These are phyloP conservation scores for Onychomys arenicola DNA, from an alignment of 2,797 vertebrate species.

Conservation along the genomic window DNA sequence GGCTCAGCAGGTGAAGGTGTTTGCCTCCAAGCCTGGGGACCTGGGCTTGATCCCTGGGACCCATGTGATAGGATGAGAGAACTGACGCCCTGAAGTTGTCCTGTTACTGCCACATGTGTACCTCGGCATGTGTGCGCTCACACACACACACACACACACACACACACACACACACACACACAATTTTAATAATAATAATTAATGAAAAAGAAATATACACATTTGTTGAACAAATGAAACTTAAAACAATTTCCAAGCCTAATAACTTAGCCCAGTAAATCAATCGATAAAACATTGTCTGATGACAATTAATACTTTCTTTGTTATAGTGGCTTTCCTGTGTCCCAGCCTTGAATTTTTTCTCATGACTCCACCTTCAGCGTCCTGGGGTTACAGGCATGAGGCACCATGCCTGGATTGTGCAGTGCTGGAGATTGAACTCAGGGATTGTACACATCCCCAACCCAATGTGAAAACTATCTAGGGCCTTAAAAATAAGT, in stretches of 20 bases:
- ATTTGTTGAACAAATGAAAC: constrained; percentile 48
- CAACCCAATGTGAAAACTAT: not conserved
- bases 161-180: not conserved
- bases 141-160: not conserved
- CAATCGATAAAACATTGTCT: constrained; percentile 1
- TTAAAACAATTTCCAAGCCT: not conserved
- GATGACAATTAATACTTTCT: not conserved
- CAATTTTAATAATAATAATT: too few species aligned
- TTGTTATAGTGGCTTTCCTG: not conserved
- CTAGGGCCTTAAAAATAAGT: not conserved
- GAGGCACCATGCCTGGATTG: too few species aligned
- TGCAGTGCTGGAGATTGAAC: not conserved
- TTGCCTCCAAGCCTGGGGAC: not conserved
- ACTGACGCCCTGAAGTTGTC: not conserved
- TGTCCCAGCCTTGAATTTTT: not conserved
- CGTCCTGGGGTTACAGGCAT: not conserved
- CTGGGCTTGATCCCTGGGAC: not conserved
- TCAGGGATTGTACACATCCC: not conserved
- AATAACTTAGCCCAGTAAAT: constrained; percentile 6
- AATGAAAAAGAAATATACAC: not conserved
- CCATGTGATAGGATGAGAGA: not conserved
- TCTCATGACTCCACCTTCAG: not conserved
- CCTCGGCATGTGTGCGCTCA: not conserved
- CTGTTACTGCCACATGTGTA: not conserved
- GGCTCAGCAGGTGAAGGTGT: not conserved